Percentiles rank a stretch among this genome's conserved stretches.
Evolutionary conservation across 2,113 vertebrate genomes (phyloP).

Genomic region (Ciconia maguari): DNA sequence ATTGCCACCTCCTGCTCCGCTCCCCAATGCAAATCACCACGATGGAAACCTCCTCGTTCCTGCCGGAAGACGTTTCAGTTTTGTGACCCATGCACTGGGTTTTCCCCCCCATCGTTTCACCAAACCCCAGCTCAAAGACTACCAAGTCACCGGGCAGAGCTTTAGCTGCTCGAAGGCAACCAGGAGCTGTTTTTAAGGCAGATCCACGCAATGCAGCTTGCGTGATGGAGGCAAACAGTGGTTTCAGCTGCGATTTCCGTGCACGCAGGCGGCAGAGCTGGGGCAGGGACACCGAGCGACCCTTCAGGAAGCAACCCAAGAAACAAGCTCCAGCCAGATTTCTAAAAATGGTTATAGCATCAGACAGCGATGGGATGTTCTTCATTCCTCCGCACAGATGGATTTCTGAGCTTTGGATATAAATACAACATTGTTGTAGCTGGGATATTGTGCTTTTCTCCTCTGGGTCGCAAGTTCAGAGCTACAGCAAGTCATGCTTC

Average conservation of each 20-base stretch:
- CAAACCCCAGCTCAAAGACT: background rate
- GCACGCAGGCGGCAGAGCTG: background rate
- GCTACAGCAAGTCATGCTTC: background rate
- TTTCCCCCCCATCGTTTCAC: background rate
- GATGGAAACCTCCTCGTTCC: background rate
- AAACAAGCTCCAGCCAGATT: background rate
- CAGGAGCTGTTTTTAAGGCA: background rate
- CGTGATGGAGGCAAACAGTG: background rate
- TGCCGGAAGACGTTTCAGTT: background rate
- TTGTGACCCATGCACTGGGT: accelerated
- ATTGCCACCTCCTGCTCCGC: background rate
- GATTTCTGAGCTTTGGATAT: background rate
- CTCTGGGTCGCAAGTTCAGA: background rate
- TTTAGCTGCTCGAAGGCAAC: background rate
- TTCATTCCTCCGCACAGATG: background rate
- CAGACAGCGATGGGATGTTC: background rate
- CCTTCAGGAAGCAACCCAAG: background rate
- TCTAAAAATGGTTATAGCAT: background rate
- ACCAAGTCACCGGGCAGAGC: background rate
- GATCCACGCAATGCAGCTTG: accelerated
- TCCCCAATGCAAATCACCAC: background rate
- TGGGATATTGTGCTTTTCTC: background rate
- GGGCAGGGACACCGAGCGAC: background rate
- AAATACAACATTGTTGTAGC: background rate
- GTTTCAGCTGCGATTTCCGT: background rate